Conservation (phyloP, 1,140 invertebrate species). For the Anthonomus grandis region DNA sequence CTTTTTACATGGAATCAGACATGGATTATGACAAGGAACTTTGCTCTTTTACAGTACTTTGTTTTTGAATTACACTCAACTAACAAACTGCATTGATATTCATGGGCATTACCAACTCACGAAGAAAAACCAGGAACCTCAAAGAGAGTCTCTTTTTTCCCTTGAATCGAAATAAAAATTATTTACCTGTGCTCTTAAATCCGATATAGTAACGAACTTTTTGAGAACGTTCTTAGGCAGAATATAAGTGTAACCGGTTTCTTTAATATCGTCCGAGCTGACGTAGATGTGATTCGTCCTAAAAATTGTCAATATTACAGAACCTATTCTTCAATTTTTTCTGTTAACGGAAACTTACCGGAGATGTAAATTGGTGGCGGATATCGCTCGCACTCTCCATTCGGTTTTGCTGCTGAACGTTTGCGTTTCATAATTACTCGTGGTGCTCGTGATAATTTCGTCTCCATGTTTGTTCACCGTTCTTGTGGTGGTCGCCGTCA, state of each 20-base stretch:
- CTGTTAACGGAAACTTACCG: slow-evolving; percentile 17
- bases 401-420: slow-evolving; percentile 98
- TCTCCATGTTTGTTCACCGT: slow-evolving; percentile 99
- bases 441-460: slow-evolving; percentile 98
- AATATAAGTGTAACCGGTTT: slow-evolving; percentile 98
- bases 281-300: slow-evolving; percentile 99
- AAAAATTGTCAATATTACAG: slow-evolving; percentile 1
- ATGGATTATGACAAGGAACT: too few relatives aligned
- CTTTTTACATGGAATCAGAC: too few relatives aligned
- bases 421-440: slow-evolving; percentile 97
- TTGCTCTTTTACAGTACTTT: too few relatives aligned
- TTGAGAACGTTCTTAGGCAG: slow-evolving; percentile 98
- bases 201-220: slow-evolving; percentile 99
- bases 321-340: too few relatives aligned
- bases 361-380: slow-evolving; percentile 96
- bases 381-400: slow-evolving; percentile 97
- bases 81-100: too few relatives aligned
- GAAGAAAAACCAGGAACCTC: too few relatives aligned
- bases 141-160: too few relatives aligned
- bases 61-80: too few relatives aligned
- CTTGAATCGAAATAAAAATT: too few relatives aligned
- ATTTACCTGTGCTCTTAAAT: slow-evolving; percentile 85
- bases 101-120: too few relatives aligned
- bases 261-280: slow-evolving; percentile 98
- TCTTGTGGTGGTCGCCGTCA: slow-evolving; percentile 95